phyloP scores from a whole-genome alignment of 1,140 invertebrate genomes.

The Calosoma granatense region DNA sequence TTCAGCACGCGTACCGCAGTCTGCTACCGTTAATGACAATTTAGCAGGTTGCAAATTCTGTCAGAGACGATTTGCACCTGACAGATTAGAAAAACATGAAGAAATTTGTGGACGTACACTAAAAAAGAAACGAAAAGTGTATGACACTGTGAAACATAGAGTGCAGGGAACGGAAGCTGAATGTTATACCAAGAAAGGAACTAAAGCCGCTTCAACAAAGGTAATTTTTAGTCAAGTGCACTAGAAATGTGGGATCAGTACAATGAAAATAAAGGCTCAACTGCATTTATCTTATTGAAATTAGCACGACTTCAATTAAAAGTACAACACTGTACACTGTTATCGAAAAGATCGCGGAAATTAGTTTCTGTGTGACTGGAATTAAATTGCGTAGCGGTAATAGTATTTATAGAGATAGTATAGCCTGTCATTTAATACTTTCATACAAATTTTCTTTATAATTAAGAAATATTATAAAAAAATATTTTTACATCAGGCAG shows the following conservation, averaged over 20 bases:
- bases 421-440: neutral
- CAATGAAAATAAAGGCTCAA: conserved; percentile 13
- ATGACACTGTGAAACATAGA: conserved; percentile 76
- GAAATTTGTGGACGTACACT: conserved; percentile 66
- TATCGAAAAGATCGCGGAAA: too few relatives aligned
- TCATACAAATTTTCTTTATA: neutral
- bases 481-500: too few relatives aligned
- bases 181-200: conserved; percentile 40
- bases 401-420: too few relatives aligned
- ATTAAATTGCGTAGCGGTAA: too few relatives aligned
- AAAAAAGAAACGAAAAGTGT: conserved; percentile 73
- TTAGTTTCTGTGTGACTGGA: too few relatives aligned
- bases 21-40: conserved; percentile 28
- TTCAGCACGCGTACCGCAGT: conserved; percentile 25
- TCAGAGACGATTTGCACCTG: conserved; percentile 61
- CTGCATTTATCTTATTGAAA: conserved; percentile 14
- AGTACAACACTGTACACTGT: too few relatives aligned
- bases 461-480: neutral
- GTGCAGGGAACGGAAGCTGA: conserved; percentile 82
- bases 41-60: conserved; percentile 52
- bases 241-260: conserved; percentile 23
- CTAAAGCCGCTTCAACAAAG: neutral
- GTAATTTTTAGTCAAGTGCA: conserved; percentile 11
- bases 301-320: too few relatives aligned
- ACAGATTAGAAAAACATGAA: conserved; percentile 71